Evolutionary conservation across 1,140 invertebrate species (phyloP).

Genomic region (Drosophila suzukii): DNA sequence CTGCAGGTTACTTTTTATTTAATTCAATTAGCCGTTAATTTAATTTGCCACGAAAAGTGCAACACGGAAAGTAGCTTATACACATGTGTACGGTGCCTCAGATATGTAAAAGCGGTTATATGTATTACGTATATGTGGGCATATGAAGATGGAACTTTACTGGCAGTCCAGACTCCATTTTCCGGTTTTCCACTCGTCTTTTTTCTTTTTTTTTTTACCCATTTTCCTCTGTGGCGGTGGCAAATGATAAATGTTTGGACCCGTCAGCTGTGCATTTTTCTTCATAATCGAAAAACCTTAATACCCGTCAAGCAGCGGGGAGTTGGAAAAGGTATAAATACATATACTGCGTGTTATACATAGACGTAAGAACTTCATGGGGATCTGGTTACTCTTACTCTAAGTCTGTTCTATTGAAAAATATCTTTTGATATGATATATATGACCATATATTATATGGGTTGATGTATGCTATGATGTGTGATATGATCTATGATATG

Average conservation of each 20-base stretch:
- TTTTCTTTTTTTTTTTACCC: background rate
- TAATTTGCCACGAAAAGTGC: conserved; percentile 28
- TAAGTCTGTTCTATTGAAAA: background rate
- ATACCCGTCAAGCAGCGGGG: conserved; percentile 35
- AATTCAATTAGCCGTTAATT: conserved; percentile 40
- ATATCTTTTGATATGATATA: too few species aligned
- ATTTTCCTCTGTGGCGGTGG: background rate
- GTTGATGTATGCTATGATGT: too few species aligned
- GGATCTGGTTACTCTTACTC: background rate
- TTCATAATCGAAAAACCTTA: conserved; percentile 75
- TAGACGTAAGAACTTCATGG: background rate
- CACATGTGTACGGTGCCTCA: background rate
- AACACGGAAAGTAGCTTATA: conserved; percentile 5
- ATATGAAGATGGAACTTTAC: conserved; percentile 5
- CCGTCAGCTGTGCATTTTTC: conserved; percentile 71
- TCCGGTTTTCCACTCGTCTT: conserved; percentile 2
- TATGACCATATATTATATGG: too few species aligned
- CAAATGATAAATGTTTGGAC: conserved; percentile 65
- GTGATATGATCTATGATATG: too few species aligned
- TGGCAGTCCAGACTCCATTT: conserved; percentile 17
- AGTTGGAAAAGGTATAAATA: conserved; percentile 4
- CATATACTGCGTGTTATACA: background rate
- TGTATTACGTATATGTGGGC: background rate
- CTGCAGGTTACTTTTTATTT: conserved; percentile 15
- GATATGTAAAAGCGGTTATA: background rate